phyloP scores from a whole-genome alignment of 2,797 vertebrate genomes.

The Pachyuromys duprasi region DNA sequence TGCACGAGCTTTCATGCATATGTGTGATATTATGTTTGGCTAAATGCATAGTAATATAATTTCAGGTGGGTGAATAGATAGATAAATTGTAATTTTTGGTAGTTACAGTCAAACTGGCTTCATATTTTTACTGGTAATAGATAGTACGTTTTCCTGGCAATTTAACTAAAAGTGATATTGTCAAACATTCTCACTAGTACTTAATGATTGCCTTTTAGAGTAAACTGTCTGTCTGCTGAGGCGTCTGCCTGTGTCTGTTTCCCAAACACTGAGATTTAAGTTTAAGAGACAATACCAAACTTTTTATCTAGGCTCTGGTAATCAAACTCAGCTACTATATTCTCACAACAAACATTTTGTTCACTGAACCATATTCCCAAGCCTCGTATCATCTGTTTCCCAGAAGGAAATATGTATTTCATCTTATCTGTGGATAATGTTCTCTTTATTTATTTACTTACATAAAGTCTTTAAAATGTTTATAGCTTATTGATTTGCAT shows the following conservation, averaged over 20 bases:
- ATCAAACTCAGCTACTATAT: neutral
- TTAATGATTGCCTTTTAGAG: neutral
- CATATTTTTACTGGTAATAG: neutral
- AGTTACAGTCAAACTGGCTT: neutral
- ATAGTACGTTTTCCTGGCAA: neutral
- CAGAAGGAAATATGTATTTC: neutral
- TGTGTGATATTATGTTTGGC: neutral
- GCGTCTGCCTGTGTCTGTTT: neutral
- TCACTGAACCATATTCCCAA: neutral
- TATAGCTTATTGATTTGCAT: neutral
- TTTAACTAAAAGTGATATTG: conserved; percentile 1
- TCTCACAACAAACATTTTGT: too few species aligned
- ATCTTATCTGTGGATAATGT: neutral
- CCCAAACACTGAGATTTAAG: neutral
- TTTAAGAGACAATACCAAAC: neutral
- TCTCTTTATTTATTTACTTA: neutral
- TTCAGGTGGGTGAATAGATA: neutral
- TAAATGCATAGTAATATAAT: neutral
- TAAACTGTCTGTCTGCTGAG: neutral
- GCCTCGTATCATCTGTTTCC: neutral
- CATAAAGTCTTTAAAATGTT: neutral
- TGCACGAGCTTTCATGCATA: neutral
- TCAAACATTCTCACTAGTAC: neutral
- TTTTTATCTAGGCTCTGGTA: neutral
- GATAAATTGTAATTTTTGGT: neutral